These are phyloP conservation scores for Labeo catla DNA, from an alignment of 2,113 vertebrate species.

Conservation along the genomic window DNA sequence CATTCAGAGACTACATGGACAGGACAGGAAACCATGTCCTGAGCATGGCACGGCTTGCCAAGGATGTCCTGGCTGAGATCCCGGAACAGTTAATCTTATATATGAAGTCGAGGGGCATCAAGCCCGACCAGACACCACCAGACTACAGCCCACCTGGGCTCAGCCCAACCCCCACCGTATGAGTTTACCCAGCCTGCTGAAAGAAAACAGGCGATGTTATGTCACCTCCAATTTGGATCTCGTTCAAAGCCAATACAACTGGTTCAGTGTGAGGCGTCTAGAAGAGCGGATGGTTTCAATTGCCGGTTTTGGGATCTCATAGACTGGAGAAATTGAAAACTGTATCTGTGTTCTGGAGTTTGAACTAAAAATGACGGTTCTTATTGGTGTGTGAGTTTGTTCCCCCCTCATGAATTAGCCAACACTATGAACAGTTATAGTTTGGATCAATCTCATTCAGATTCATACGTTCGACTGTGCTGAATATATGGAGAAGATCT, in stretches of 20 bases:
- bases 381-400: neutral
- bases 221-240: constrained; percentile 14
- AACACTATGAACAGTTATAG: neutral
- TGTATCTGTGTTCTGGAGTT: neutral
- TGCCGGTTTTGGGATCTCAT: constrained; percentile 7
- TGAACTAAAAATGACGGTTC: constrained; percentile 7
- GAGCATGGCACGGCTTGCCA: constrained; percentile 91
- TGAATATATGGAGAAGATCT: constrained; percentile 1
- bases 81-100: constrained; percentile 91
- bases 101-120: constrained; percentile 86
- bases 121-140: constrained; percentile 73
- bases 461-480: neutral
- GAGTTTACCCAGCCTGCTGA: constrained; percentile 10
- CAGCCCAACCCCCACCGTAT: constrained; percentile 36
- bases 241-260: constrained; percentile 2
- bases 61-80: constrained; percentile 92
- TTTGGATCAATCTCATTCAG: neutral
- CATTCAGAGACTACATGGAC: constrained; percentile 93
- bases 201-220: constrained; percentile 18
- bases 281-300: constrained; percentile 16
- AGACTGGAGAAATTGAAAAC: neutral
- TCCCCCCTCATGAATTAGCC: neutral
- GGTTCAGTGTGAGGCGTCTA: neutral
- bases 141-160: constrained; percentile 71
- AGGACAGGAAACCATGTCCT: constrained; percentile 88